Conservation (phyloP, 2,888 invertebrate species). For the Agriopis aurantiaria region DNA sequence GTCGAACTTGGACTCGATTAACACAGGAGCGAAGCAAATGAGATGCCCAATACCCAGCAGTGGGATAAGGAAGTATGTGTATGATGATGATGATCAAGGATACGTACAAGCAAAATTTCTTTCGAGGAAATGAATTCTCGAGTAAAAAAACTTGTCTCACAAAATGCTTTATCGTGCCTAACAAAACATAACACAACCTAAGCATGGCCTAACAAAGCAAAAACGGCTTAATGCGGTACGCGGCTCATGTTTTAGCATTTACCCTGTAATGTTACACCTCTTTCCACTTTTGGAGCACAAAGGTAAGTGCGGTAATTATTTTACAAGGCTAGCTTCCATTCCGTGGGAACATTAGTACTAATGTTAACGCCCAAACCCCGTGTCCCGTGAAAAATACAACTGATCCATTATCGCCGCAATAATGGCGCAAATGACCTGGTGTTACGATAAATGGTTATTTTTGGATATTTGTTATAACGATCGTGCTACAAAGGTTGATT, state of each 20-base stretch:
- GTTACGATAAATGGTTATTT: slow-evolving; percentile 55
- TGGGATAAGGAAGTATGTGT: no score
- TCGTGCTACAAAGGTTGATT: slow-evolving; percentile 41
- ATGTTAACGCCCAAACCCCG: slow-evolving; percentile 67
- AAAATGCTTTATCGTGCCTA: slow-evolving; percentile 8
- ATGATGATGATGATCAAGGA: no score
- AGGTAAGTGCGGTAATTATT: slow-evolving; percentile 67
- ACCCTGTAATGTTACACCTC: slow-evolving; percentile 50
- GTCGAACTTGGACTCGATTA: no score
- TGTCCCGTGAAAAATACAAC: slow-evolving; percentile 68
- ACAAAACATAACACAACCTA: slow-evolving; percentile 16
- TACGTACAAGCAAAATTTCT: no score
- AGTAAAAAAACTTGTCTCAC: slow-evolving; percentile 20
- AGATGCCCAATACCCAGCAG: no score
- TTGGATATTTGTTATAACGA: slow-evolving; percentile 50
- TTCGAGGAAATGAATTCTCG: neutral
- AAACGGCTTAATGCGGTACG: slow-evolving; percentile 43
- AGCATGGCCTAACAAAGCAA: slow-evolving; percentile 31
- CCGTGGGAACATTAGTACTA: slow-evolving; percentile 66
- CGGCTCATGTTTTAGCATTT: slow-evolving; percentile 50
- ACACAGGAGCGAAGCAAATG: no score
- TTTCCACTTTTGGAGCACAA: slow-evolving; percentile 55
- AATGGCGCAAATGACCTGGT: slow-evolving; percentile 58
- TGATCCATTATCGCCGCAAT: slow-evolving; percentile 66
- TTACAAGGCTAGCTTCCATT: slow-evolving; percentile 59